A percentile compares a stretch with the other conserved stretches of the same genome.
Evolutionary conservation across 2,888 invertebrate species (phyloP).

Genomic region (Pristionchus maxplancki): DNA sequence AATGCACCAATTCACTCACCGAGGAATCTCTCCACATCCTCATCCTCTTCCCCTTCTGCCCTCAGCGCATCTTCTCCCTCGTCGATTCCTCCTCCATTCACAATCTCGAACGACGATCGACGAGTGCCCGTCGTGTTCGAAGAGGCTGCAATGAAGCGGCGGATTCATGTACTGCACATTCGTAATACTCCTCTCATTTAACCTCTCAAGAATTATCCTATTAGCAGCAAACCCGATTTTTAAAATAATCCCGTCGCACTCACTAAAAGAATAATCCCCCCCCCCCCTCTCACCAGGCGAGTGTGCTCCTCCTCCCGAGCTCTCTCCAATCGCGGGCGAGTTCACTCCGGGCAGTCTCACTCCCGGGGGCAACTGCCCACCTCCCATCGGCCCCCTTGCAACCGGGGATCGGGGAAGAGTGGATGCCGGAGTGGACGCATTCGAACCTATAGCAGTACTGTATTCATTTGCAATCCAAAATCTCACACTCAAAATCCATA

Average conservation of each 20-base stretch:
- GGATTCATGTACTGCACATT: too few relatives aligned
- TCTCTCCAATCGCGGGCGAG: neutral
- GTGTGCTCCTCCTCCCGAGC: conserved; percentile 28
- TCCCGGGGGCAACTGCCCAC: conserved; percentile 66
- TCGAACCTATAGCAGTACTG: neutral
- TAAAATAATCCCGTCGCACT: too few relatives aligned
- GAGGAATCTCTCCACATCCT: conserved; percentile 60
- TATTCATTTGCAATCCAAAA: neutral
- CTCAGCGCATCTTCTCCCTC: conserved; percentile 46
- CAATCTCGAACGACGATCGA: conserved; percentile 60
- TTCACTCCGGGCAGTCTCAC: conserved; percentile 48
- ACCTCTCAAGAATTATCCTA: neutral
- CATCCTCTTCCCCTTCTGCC: conserved; percentile 55
- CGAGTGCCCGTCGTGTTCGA: conserved; percentile 32
- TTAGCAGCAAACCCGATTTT: too few relatives aligned
- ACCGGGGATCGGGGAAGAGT: conserved; percentile 49
- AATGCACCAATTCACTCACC: neutral
- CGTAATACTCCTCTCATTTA: too few relatives aligned
- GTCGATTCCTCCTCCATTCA: conserved; percentile 48
- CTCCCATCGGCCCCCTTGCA: conserved; percentile 63
- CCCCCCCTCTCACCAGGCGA: conserved; percentile 44
- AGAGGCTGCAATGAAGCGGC: conserved; percentile 31
- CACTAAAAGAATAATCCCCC: too few relatives aligned
- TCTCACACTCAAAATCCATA: too few relatives aligned
- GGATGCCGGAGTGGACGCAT: neutral